Base-by-base conservation (phyloP, 2,797 vertebrate genomes). In the Forpus xanthops region DNA sequence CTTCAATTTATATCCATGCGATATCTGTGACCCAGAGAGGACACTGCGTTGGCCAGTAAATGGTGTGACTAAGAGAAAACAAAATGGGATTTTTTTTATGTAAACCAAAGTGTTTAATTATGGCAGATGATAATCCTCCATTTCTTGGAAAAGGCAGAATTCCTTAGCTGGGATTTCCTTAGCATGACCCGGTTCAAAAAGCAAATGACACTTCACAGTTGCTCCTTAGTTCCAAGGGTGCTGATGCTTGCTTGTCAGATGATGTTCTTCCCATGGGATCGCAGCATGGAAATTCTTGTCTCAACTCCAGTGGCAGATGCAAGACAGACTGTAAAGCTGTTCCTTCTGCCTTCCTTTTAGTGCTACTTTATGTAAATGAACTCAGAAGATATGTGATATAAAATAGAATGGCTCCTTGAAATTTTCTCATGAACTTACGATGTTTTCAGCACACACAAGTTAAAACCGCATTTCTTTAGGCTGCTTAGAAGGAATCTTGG, bases 121-220 rank as follows among this genome's bases (percentile, higher is more conserved):
- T 8, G 13, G 33, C 55, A 72, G 81, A 87, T 4, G 37, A 80
- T 77, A 85, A 89, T 72, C 61, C 20, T 37, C 23, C 8, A 39
- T 68, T 96, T 92, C 92, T 89, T 92, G 90, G 92, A 89, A 93
- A 77, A 94, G 17, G 15, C 8, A 71, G 66, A 85, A 72, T 52
- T 50, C 74, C 45, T n/a, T 85, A 66, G 66, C 66, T 62, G 72
- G 53, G 66, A 85, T 87, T 91, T 93, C 61, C 88, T 80, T 37
- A 72, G 35, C 4, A 9, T 72, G 90, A 91, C 61, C 35, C 21
- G 20, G n/a, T 78, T 89, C 50, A 78, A 72, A 66, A 93, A 61
- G 47, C 25, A 80, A 85, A 82, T 20, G 30, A 87, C 21, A 6
- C 35, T 64, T 52, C 44, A 61, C 8, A 86, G 78, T 81, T 56